Evolutionary conservation across 2,797 vertebrate species (phyloP), one percentile per base, ranked within the genome.

Genomic region (Pelodytes ibericus): DNA sequence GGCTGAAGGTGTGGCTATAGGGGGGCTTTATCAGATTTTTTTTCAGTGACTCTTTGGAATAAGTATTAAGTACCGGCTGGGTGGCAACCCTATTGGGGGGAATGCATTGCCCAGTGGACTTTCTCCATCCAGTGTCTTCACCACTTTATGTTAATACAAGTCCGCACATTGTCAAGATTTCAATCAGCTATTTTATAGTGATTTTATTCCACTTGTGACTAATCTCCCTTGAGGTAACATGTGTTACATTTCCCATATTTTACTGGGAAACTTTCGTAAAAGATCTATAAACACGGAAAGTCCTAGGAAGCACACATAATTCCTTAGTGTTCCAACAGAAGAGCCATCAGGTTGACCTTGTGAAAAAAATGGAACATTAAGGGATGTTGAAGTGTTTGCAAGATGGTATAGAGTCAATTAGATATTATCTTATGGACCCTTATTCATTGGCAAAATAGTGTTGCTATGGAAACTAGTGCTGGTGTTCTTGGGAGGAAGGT

Each of bases 381-480:
- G 13, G 30, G 25, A 53, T 70, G 27, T 31, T 70, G 2, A 41
- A 63, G 74, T 76, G 47, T 76, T 75, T 70, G 57, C 10, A 65
- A 51, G 39, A 39, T 68, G 20, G 31, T 65, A 71, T 41, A 66
- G 61, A 30, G 62, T 78, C 57, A 72, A 67, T 51, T 71, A 36
- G 36, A 66, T 60, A 77, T 71, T 77, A 65, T 67, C 62, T 49
- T 61, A 53, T 39, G n/a, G 27, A 9, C 13, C 56, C 39, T 60
- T 29, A 61, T 31, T 72, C 63, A 66, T 59, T 66, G 63, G 6
- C 39, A 66, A 51, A 64, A 66, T 16, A 16, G 36, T 20, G 51
- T 78, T 67, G 39, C 69, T 41, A 61, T 39, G 24, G 63, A 9
- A 53, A 67, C 63, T 8, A 11, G 29, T 41, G 56, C 31, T 8